These are phyloP conservation scores for Aphyosemion australe DNA, from an alignment of 2,113 vertebrate genomes.

Conservation along the genomic window DNA sequence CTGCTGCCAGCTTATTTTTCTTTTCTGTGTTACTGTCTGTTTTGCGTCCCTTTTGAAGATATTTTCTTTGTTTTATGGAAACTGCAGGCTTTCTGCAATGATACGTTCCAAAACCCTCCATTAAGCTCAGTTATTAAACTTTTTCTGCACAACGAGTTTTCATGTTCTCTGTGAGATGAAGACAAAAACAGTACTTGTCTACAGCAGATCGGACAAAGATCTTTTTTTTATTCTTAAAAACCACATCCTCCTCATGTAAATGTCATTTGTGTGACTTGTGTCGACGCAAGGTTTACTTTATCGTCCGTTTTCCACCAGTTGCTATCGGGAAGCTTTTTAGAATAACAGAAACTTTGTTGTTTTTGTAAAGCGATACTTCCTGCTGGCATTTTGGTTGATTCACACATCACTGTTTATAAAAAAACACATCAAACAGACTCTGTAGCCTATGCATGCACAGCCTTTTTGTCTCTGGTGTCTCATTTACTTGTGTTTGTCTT, in stretches of 20 bases:
- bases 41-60: not conserved
- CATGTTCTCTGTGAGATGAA: slow-evolving; percentile 13
- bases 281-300: slow-evolving; percentile 35
- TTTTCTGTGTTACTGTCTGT: not conserved
- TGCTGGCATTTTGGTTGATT: slow-evolving; percentile 26
- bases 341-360: slow-evolving; percentile 34
- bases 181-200: slow-evolving; percentile 10
- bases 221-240: too few species aligned
- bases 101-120: slow-evolving; percentile 9
- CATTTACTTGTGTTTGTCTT: slow-evolving; percentile 14
- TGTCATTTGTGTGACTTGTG: slow-evolving; percentile 20
- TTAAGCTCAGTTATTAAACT: slow-evolving; percentile 37
- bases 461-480: not conserved
- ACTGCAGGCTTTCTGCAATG: slow-evolving; percentile 17
- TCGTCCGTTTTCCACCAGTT: slow-evolving; percentile 37
- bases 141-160: slow-evolving; percentile 21
- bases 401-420: slow-evolving; percentile 39
- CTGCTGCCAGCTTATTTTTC: not conserved
- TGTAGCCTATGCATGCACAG: slow-evolving; percentile 1
- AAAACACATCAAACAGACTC: slow-evolving; percentile 27
- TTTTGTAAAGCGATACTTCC: slow-evolving; percentile 48
- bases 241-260: slow-evolving; percentile 39
- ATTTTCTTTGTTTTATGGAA: slow-evolving; percentile 7
- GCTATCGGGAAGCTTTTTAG: slow-evolving; percentile 27
- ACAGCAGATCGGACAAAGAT: slow-evolving; percentile 15